Evolutionary conservation across 2,113 vertebrate genomes (phyloP).

Genomic region (Nicator chloris): DNA sequence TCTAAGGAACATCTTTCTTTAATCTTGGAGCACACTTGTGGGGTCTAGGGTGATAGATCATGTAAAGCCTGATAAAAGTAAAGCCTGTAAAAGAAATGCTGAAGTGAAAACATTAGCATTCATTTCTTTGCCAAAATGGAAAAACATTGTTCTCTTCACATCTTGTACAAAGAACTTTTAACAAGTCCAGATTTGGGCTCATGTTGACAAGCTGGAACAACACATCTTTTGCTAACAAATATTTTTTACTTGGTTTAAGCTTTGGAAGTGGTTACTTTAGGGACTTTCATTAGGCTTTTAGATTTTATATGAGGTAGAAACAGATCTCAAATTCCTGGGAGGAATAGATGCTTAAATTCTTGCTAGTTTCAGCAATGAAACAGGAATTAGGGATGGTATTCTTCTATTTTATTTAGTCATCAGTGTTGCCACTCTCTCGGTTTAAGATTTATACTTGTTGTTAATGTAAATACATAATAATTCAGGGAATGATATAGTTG

Average conservation of each 20-base stretch:
- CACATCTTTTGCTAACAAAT: neutral
- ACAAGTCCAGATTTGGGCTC: neutral
- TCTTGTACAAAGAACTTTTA: neutral
- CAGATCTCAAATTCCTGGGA: neutral
- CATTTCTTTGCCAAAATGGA: neutral
- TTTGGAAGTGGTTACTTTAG: neutral
- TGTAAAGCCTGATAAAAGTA: too few relatives aligned
- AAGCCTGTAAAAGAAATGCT: too few relatives aligned
- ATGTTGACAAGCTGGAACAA: neutral
- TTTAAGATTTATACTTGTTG: neutral
- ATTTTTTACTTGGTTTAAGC: neutral
- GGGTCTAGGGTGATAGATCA: neutral
- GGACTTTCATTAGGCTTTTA: neutral
- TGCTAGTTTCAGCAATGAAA: neutral
- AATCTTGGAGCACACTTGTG: neutral
- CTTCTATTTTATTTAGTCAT: neutral
- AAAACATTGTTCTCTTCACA: neutral
- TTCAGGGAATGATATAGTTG: neutral
- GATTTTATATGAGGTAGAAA: neutral
- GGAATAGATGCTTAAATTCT: neutral
- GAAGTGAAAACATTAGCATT: neutral
- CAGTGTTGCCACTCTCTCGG: neutral
- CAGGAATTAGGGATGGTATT: neutral
- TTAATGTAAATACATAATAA: neutral
- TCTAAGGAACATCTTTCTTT: neutral